Conservation (phyloP, 2,888 invertebrate species). For the Euplagia quadripunctaria region DNA sequence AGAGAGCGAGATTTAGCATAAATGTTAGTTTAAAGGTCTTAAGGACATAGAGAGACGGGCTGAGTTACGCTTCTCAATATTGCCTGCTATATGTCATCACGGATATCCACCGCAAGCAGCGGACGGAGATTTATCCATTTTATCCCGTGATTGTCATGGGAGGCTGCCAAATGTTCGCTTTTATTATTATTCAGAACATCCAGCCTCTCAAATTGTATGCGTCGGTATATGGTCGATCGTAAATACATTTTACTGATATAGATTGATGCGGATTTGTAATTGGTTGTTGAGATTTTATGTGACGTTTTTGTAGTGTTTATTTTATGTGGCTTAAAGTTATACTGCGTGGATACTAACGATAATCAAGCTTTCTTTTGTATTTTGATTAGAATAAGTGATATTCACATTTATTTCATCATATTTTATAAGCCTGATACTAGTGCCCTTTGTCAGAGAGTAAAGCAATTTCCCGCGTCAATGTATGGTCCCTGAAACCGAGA, state of each 20-base stretch:
- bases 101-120: conserved; percentile 20
- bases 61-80: conserved; percentile 19
- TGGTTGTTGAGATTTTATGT: neutral
- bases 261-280: conserved; percentile 10
- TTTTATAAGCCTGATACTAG: too few species aligned
- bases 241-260: conserved; percentile 26
- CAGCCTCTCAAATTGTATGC: conserved; percentile 22
- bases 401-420: too few species aligned
- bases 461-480: too few species aligned
- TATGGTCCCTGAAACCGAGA: too few species aligned
- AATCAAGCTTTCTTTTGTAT: too few species aligned
- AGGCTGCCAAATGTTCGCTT: conserved; percentile 45
- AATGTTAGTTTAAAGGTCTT: neutral
- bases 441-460: too few species aligned
- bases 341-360: neutral
- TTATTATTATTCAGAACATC: conserved; percentile 44
- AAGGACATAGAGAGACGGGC: too few species aligned
- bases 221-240: conserved; percentile 24
- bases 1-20: too few species aligned
- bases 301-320: neutral
- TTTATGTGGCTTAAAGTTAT: neutral
- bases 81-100: conserved; percentile 2
- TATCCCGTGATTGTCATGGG: conserved; percentile 52
- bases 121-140: conserved; percentile 44
- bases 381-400: too few species aligned